Conservation (phyloP, 2,888 invertebrate genomes). For the Melolontha melolontha region DNA sequence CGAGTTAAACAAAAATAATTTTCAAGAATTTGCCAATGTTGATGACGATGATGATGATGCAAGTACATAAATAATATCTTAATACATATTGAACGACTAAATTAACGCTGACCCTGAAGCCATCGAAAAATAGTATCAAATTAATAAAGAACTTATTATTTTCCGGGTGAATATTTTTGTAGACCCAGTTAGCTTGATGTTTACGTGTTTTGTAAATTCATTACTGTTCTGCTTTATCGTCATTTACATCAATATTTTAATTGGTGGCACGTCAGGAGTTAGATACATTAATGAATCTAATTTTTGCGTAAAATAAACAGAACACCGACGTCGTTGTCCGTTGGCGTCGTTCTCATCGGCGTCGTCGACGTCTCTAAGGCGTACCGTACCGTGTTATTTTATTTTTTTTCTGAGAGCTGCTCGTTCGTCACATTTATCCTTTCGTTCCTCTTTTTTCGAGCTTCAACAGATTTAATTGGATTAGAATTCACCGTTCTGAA, state of each 20-base stretch:
- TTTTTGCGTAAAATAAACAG: conserved; percentile 50
- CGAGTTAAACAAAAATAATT: too few species aligned
- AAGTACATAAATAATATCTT: too few species aligned
- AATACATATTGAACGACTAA: too few species aligned
- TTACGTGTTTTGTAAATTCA: conserved; percentile 36
- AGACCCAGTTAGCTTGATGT: conserved; percentile 20
- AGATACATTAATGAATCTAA: conserved; percentile 50
- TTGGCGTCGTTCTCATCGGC: conserved; percentile 19
- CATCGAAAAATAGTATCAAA: conserved; percentile 24
- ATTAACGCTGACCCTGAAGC: too few species aligned
- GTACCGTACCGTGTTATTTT: conserved; percentile 20
- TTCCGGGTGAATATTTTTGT: conserved; percentile 10
- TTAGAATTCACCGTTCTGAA: conserved; percentile 42
- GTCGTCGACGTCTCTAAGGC: conserved; percentile 33
- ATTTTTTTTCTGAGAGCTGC: conserved; percentile 10
- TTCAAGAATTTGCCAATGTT: too few species aligned
- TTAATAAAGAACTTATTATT: conserved; percentile 18
- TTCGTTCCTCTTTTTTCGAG: conserved; percentile 41
- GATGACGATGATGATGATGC: too few species aligned
- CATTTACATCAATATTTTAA: conserved; percentile 43
- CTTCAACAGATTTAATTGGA: conserved; percentile 43
- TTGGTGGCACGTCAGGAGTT: conserved; percentile 44
- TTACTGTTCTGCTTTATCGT: conserved; percentile 26
- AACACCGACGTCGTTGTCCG: conserved; percentile 33
- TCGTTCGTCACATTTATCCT: conserved; percentile 38